Evolutionary conservation across 2,113 vertebrate species (phyloP).

Genomic region (Gymnobelideus leadbeateri): DNA sequence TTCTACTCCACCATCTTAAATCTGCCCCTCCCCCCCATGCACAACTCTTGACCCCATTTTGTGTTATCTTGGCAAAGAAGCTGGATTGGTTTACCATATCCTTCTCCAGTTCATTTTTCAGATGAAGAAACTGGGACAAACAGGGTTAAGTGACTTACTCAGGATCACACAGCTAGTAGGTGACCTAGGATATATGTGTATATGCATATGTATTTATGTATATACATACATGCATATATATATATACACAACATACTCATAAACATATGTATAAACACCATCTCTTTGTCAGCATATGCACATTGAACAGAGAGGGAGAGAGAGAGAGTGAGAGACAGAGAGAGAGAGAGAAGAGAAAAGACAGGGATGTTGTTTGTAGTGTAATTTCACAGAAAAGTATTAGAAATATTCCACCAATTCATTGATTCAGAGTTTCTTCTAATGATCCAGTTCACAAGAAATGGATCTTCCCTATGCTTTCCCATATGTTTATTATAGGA

Average conservation of each 20-base stretch:
- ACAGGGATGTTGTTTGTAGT: neutral
- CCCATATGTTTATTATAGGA: neutral
- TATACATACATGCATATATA: too few species aligned
- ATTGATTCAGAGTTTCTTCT: neutral
- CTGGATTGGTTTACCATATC: neutral
- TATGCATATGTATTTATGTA: rapidly evolving
- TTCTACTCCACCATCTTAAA: too few species aligned
- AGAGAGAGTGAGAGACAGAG: neutral
- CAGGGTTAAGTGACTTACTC: neutral
- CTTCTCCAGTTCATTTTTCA: neutral
- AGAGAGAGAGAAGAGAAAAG: neutral
- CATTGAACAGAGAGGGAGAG: neutral
- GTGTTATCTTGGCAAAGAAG: neutral
- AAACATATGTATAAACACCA: neutral
- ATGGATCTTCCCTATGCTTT: neutral
- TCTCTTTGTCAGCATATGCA: neutral
- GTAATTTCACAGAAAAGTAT: neutral
- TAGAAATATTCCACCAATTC: neutral
- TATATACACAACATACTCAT: neutral
- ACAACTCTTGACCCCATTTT: neutral
- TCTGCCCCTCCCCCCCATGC: too few species aligned
- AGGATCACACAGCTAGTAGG: neutral
- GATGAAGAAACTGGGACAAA: neutral
- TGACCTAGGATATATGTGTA: neutral
- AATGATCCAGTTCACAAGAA: neutral